phyloP scores from a whole-genome alignment of 2,888 invertebrate species.

The Catocala nupta region DNA sequence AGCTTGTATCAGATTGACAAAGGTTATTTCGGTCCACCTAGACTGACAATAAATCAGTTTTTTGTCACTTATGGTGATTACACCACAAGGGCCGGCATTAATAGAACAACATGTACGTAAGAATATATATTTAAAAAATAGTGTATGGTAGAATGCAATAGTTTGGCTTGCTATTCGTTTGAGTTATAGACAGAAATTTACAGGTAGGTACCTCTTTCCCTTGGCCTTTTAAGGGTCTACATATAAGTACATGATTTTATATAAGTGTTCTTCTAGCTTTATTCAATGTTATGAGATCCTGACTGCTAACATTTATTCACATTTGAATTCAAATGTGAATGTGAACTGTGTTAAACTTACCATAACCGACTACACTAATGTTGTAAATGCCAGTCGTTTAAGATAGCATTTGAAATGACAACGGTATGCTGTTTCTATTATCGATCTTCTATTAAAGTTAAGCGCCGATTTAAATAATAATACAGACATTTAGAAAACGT shows the following conservation, averaged over 20 bases:
- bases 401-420: conserved; percentile 31
- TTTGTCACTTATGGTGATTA: too few species aligned
- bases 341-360: conserved; percentile 26
- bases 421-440: conserved; percentile 23
- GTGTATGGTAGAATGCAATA: too few species aligned
- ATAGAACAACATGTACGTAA: too few species aligned
- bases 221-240: too few species aligned
- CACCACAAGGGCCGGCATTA: too few species aligned
- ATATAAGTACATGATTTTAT: not conserved
- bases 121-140: too few species aligned
- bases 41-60: too few species aligned
- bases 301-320: conserved; percentile 22
- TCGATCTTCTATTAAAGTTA: conserved; percentile 19
- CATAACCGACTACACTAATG: conserved; percentile 25
- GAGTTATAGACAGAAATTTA: too few species aligned
- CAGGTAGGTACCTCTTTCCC: too few species aligned
- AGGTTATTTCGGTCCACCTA: too few species aligned
- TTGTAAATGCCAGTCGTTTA: conserved; percentile 32
- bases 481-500: conserved; percentile 6
- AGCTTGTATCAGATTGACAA: too few species aligned
- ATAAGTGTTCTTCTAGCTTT: not conserved
- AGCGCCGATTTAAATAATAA: conserved; percentile 23
- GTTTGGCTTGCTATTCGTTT: too few species aligned
- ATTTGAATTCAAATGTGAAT: conserved; percentile 40
- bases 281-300: conserved; percentile 21